Base-by-base conservation (phyloP, 1,140 invertebrate genomes). In the Rhyzopertha dominica region DNA sequence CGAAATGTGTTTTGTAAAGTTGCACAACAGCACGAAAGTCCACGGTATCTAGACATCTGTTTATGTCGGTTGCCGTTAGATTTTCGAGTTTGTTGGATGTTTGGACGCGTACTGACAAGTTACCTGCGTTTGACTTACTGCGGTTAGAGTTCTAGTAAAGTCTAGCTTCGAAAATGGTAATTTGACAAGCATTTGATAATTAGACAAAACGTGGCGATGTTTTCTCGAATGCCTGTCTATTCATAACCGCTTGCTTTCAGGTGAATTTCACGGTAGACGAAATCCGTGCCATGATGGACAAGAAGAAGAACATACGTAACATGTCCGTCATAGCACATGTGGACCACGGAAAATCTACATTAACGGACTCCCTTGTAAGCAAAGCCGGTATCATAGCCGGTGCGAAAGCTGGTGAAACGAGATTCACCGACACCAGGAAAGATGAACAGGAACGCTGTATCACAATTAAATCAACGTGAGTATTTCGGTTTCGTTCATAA, bases 321-420 rank as follows among this genome's bases (percentile, higher is more conserved):
- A 99, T 99, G 96, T 99, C 96, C 68, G 97, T 99, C 72, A 99
- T 99, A 74, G 97, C 97, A 61, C 97, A 99, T 74, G 97, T 99
- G 48, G 97, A 99, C 80, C 97, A 99, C 72, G 97, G 97, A 67
- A 99, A 99, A 74, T 99, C 96, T 56, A 99, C 97, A 35, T 71
- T 99, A 69, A 99, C 97, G 30, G 97, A 99, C 75, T 99, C 97
- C 37, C 79, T 99, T 59, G 95, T 99, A 31, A 96, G 95, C 41
- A 99, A 99, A 74, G 97, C 96, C 65, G 97, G 97, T 79, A 99
- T 99, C 69, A 99, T 99, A 74, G 95, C 97, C 58, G 87, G 87
- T 58, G 87, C 94, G 24, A 96, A 97, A 65, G 97, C 97, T 63
- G 97, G 97, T 59, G 97, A 99, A 73, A 98, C 93, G 4, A 80